Conservation (phyloP, 2,113 vertebrate species). For the Raja brachyura region DNA sequence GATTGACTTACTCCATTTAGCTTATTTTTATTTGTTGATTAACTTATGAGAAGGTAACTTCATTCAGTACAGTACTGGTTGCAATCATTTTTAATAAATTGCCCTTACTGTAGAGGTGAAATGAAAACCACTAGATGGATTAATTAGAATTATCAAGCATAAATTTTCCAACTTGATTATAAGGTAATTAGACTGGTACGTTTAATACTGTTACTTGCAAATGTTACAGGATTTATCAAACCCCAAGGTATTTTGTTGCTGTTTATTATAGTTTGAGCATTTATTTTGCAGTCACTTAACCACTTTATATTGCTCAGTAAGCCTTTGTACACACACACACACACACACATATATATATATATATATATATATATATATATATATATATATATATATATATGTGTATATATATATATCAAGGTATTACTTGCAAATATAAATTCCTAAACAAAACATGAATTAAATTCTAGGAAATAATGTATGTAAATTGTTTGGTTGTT, state of each 20-base stretch:
- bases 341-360: background rate
- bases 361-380: background rate
- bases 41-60: background rate
- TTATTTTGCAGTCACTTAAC: background rate
- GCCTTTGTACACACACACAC: background rate
- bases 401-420: background rate
- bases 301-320: constrained; percentile 27
- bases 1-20: background rate
- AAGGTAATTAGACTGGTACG: background rate
- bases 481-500: constrained; percentile 10
- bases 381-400: too few relatives aligned
- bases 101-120: background rate
- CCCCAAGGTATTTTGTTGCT: constrained; percentile 7
- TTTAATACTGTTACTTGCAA: constrained; percentile 11
- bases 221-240: constrained; percentile 6
- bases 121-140: background rate
- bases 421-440: constrained; percentile 29
- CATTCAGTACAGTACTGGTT: background rate
- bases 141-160: background rate
- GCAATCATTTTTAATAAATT: background rate
- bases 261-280: background rate
- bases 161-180: constrained; percentile 16
- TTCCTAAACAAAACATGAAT: background rate
- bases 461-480: constrained; percentile 12
- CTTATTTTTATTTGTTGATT: constrained; percentile 14